Evolutionary conservation across 2,888 invertebrate species (phyloP).

Genomic region (Pristionchus fissidentatus): DNA sequence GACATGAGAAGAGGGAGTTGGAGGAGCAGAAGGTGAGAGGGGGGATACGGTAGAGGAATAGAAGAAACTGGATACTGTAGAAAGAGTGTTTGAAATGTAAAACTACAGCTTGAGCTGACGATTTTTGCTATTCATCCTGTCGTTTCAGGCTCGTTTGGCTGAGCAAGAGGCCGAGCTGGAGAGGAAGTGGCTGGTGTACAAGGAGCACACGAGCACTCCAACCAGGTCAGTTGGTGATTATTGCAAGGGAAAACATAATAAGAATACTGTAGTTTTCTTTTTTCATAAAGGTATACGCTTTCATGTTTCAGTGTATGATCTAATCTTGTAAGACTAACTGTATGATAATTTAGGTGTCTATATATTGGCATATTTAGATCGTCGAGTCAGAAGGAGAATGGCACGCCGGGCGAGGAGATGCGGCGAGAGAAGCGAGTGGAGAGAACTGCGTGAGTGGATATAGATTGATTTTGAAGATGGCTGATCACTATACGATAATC

Average conservation of each 20-base stretch:
- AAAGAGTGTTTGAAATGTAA: background rate
- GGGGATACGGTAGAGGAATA: too few species aligned
- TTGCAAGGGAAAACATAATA: too few species aligned
- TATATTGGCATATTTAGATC: background rate
- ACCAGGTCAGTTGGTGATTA: background rate
- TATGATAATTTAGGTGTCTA: background rate
- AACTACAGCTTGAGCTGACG: background rate
- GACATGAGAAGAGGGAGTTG: background rate
- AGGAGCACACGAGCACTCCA: constrained; percentile 21
- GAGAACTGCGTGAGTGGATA: constrained; percentile 29
- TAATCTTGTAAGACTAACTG: too few species aligned
- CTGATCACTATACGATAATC: background rate
- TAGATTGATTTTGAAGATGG: background rate
- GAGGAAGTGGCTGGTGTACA: constrained; percentile 33
- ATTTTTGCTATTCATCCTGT: background rate
- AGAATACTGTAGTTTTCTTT: too few species aligned
- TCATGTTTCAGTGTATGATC: background rate
- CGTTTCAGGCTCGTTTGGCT: background rate
- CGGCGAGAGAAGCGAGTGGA: constrained; percentile 35
- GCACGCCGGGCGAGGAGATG: background rate
- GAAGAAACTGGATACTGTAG: background rate
- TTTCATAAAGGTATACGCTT: background rate
- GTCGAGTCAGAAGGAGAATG: constrained; percentile 1
- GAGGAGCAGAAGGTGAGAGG: background rate
- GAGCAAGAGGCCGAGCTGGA: constrained; percentile 18